These are phyloP conservation scores for Heliocidaris tuberculata DNA, from an alignment of 35 echinoderm and acorn worm genomes.

Conservation along the genomic window DNA sequence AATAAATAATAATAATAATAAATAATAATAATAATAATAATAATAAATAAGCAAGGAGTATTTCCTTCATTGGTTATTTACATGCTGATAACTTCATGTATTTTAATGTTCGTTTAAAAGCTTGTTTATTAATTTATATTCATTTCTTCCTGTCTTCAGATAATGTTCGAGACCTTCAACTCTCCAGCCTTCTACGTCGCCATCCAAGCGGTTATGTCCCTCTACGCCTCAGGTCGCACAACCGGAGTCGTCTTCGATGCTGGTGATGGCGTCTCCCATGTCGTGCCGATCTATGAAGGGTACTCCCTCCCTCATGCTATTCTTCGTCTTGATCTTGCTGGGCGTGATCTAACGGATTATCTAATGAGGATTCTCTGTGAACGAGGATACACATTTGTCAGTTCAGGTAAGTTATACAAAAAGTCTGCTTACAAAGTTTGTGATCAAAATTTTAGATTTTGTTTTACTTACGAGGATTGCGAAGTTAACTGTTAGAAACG, in stretches of 20 bases:
- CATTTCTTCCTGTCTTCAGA: not conserved
- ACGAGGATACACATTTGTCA: conserved; percentile 59
- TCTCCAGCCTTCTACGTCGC: conserved; percentile 57
- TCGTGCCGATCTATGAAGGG: conserved; percentile 69
- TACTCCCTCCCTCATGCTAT: conserved; percentile 69
- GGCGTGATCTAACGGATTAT: conserved; percentile 68
- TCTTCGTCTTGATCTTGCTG: conserved; percentile 58
- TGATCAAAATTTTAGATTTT: too few species aligned
- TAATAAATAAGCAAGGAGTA: not conserved
- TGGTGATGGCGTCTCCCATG: conserved; percentile 68
- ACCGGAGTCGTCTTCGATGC: conserved; percentile 63
- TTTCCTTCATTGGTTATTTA: not conserved
- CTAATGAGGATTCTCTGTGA: conserved; percentile 58
- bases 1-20: too few species aligned
- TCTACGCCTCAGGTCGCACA: conserved; percentile 63
- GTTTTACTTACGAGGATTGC: not conserved
- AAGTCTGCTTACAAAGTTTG: not conserved
- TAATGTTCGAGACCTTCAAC: conserved; percentile 72
- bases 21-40: too few species aligned
- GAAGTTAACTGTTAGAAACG: not conserved
- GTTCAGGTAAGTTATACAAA: conserved; percentile 43
- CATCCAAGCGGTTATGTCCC: conserved; percentile 66
- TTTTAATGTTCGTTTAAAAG: too few species aligned
- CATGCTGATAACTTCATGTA: too few species aligned
- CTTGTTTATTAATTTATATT: too few species aligned